phyloP scores from a whole-genome alignment of 2,888 invertebrate species.

The Nebria brevicollis region DNA sequence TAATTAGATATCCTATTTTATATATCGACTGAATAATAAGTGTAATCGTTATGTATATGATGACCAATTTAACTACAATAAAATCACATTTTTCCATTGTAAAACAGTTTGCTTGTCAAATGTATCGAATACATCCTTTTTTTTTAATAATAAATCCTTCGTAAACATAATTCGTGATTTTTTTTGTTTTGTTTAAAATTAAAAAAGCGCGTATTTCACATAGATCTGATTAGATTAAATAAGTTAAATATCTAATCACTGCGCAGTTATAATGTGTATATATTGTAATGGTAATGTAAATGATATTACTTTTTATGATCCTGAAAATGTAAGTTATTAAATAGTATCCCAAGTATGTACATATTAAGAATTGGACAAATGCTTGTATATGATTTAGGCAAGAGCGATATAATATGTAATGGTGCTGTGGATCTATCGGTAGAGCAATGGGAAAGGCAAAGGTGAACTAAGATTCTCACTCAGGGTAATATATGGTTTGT shows the following conservation, averaged over 20 bases:
- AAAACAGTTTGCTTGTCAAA: background rate
- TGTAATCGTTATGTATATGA: conserved; percentile 1
- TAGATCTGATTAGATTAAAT: too few species aligned
- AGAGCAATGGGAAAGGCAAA: conserved; percentile 60
- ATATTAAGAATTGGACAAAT: conserved; percentile 31
- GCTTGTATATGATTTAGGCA: conserved; percentile 58
- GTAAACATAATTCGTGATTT: too few species aligned
- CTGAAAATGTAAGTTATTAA: background rate
- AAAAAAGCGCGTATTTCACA: too few species aligned
- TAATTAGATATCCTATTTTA: background rate
- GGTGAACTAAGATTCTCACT: conserved; percentile 53
- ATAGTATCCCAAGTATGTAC: conserved; percentile 24
- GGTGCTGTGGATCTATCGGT: conserved; percentile 57
- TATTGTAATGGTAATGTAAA: background rate
- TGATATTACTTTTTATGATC: background rate
- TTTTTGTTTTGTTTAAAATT: too few species aligned
- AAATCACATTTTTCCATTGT: conserved; percentile 1
- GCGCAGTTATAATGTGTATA: background rate
- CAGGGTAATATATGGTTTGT: conserved; percentile 38
- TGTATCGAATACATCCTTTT: background rate
- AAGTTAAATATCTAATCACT: background rate
- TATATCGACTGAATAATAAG: background rate
- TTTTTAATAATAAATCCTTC: too few species aligned
- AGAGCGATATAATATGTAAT: conserved; percentile 57
- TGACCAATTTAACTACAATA: background rate